Evolutionary conservation across 2,113 vertebrate species (phyloP), one percentile per base, ranked within the genome.

Genomic region (Tyrannus savana): DNA sequence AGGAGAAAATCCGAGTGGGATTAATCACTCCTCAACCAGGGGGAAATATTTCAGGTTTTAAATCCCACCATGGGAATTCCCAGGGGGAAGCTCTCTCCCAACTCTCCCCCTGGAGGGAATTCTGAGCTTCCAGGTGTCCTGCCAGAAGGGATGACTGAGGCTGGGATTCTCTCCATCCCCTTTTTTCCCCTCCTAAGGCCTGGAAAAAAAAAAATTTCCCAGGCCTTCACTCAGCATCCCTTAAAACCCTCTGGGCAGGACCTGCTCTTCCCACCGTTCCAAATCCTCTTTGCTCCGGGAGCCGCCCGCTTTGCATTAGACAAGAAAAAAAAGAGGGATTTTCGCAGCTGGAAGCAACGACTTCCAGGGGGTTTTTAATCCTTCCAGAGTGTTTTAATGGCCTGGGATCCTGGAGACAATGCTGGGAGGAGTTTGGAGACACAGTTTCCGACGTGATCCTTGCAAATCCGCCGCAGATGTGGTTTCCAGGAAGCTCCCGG

Each of bases 401-500:
- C 90, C 77, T 49, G 14, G 86, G 93, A 94, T 93, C 89, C 89
- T 81, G 47, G 94, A 95, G 83, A 93, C 96, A 95, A 95, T 84
- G 84, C 31, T 3, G 94, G 93, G 93, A 95, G 96, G 90, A 90
- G 93, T 95, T 90, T 97, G 94, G 93, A 96, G 93, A 67, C 89
- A 23, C 62, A 76, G 81, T 92, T 92, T 83, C 87, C 85, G 94
- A 83, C 85, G 72, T 71, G 87, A 94, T 83, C 37, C 23, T 82
- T 91, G 78, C 85, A 95, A 94, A 97, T 95, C 92, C 80, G 39
- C 83, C 89, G 95, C 94, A 93, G 93, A 90, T 95, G 92, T 94
- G 91, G 68, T 93, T 94, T 95, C 78, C 90, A 90, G 97, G 95
- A 95, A 95, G 93, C 89, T 39, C 19, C 66, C 25, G 8, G 68